Percentiles rank a stretch among this genome's conserved stretches.
These are phyloP conservation scores for Smithornis capensis DNA, from an alignment of 2,113 vertebrate genomes.

Conservation along the genomic window DNA sequence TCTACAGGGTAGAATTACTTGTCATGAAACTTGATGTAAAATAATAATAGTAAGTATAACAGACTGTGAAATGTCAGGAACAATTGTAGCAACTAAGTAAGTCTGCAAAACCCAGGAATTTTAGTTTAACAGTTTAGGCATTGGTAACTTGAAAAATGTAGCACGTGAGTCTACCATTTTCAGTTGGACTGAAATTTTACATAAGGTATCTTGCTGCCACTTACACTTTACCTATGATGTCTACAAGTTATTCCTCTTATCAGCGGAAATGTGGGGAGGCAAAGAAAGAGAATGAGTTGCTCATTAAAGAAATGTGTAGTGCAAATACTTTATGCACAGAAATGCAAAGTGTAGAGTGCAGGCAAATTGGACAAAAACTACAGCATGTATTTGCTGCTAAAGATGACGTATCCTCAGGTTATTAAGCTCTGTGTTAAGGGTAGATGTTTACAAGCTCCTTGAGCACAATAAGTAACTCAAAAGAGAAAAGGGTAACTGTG, in stretches of 20 bases:
- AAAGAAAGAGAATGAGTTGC: not conserved
- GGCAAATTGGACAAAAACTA: not conserved
- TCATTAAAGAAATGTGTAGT: not conserved
- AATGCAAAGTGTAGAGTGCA: not conserved
- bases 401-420: not conserved
- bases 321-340: not conserved
- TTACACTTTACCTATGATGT: not conserved
- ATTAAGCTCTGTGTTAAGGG: not conserved
- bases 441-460: not conserved
- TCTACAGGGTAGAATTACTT: not conserved
- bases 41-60: not conserved
- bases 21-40: not conserved
- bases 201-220: not conserved
- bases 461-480: not conserved
- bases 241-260: not conserved
- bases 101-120: not conserved
- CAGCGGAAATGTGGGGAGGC: not conserved
- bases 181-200: not conserved
- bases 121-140: not conserved
- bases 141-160: not conserved
- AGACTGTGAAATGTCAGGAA: not conserved
- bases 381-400: not conserved
- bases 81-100: not conserved
- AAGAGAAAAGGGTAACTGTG: not conserved
- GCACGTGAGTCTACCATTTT: rapidly evolving